Base-by-base conservation (phyloP, 2,888 invertebrate species). In the Antheraea yamamai region DNA sequence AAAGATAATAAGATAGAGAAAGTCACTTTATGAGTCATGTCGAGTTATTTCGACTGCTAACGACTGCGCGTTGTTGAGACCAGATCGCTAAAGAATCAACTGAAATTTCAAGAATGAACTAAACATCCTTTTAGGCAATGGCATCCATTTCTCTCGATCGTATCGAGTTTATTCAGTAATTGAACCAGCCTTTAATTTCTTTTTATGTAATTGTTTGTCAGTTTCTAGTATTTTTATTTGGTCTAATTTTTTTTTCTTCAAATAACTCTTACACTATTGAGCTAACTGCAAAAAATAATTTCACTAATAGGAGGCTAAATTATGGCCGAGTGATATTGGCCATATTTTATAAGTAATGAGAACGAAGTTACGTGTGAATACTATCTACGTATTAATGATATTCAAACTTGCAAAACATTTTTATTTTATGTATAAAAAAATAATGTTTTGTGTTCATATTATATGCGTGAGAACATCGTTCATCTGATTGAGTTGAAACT, bases 111-210 rank as follows among this genome's bases (percentile, higher is more conserved):
- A 85, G 85, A 87, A 88, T 87, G 83, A 76, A 78, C 79, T 83
- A 88, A 91, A 89, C 91, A 88, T 91, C 90, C 90, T 86, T 83
- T 83, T 77, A 77, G 80, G 76, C 79, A 78, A 83, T 81, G 71
- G 76, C 76, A 79, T 77, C 64, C 77, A 80, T 81, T 83, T 80
- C 76, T 84, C 78, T 80, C 76, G 77, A 80, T 81, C 78, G 66
- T 76, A 74, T 76, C 76, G 74, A 8, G 74, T 76, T 79, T 73
- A 81, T 79, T 81, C 79, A 76, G 76, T 68, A 78, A 74, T 39
- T 75, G 75, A 18, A 35, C 35, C 70, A 55, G 35, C 58, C 23
- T 18, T 55, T 30, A 7, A 47, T 4, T 55, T 30, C 30, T 55
- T 14, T 52, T 30, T 20, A 14, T 72, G 10, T 47, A 2, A 39